Evolutionary conservation across 2,113 vertebrate genomes (phyloP), one percentile per base, ranked within the genome.

Genomic region (Coryphaenoides rupestris): DNA sequence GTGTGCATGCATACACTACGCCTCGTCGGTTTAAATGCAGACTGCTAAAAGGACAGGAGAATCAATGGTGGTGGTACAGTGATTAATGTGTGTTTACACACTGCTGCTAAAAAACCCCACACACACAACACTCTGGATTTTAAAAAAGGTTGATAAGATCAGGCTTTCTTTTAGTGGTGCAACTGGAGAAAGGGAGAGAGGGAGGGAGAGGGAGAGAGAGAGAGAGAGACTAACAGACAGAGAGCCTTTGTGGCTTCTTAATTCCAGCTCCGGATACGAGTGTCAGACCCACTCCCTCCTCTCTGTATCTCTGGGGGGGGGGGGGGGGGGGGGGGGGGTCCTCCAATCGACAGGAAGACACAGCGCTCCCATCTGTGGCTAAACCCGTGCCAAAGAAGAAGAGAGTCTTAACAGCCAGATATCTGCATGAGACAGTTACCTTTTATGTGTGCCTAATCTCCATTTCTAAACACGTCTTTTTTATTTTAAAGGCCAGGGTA

Each of bases 351-450:
- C 68, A 80, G 78, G 65, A 73, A 79, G 74, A 83, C 68, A 72
- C 74, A 56, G 65, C 67, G 75, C 77, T 70, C 79, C 73, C 80
- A 86, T 86, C 80, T 86, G 83, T 75, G 69, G 54, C 66, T 40
- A 59, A 65, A 76, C 58, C 74, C 72, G 66, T 73, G 72, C 83
- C 74, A 85, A 80, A 73, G 54, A 80, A 73, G 54, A 53, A 26
- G 64, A 72, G 62, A 69, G 60, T 17, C 72, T 63, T 69, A 46
- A 14, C 49, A 28, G 70, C 73, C 71, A 75, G 33, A 70, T 64
- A 76, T 67, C 55, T 73, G 72, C 65, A 64, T 65, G 47, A 73
- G n/a, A 77, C 67, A 77, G 68, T 63, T 66, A 69, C 72, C 68
- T 73, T 78, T 75, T 70, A 65, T 63, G 75, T 22, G 61, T 47